These are phyloP conservation scores for Vulpes vulpes DNA, from an alignment of 2,113 vertebrate species.

Conservation along the genomic window DNA sequence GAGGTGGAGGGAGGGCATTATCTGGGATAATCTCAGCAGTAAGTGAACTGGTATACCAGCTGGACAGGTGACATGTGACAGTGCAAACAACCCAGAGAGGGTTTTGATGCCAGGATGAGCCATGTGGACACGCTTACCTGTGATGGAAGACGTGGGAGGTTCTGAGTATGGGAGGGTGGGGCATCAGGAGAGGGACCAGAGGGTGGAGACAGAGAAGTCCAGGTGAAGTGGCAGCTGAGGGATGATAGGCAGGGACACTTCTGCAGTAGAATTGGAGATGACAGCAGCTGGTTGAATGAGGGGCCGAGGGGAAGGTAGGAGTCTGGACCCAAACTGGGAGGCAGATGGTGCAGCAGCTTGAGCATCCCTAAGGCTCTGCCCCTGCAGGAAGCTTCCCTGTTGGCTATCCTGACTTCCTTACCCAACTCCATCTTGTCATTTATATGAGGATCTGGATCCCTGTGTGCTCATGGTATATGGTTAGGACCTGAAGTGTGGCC, in stretches of 20 bases:
- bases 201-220: neutral
- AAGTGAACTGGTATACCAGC: neutral
- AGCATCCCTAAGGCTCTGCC: neutral
- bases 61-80: neutral
- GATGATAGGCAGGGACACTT: neutral
- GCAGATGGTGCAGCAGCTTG: neutral
- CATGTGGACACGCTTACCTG: neutral
- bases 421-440: neutral
- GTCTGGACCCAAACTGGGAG: neutral
- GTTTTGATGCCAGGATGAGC: neutral
- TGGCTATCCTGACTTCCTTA: neutral
- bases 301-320: neutral
- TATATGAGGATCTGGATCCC: neutral
- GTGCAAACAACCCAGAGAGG: neutral
- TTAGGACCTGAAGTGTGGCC: neutral
- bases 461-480: no score
- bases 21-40: neutral
- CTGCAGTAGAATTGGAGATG: neutral
- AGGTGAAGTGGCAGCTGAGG: neutral
- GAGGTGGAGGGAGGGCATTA: no score
- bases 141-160: rapidly evolving
- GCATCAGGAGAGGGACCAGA: neutral
- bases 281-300: neutral
- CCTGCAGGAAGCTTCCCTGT: neutral
- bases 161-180: neutral